Evolutionary conservation across 2,113 vertebrate genomes (phyloP), one percentile per base, ranked within the genome.

Genomic region (Paramormyrops kingsleyae): DNA sequence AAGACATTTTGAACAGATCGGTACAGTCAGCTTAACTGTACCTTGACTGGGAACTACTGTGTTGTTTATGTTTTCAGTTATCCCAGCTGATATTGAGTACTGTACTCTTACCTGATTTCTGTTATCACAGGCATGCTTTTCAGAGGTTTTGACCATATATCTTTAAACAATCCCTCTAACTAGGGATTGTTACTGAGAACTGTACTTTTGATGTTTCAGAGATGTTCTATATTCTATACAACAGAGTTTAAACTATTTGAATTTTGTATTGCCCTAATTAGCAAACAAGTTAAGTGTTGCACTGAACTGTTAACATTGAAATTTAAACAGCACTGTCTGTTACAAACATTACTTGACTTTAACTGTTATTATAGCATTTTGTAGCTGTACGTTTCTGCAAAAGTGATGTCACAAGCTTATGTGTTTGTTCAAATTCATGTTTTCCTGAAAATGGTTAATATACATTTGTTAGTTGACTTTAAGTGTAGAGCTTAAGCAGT

Each of bases 301-400:
- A 80, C 74, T 80, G 74, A 80, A 80, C 74, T 80, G 74, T 80
- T 80, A 80, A 80, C 27, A 39, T 21, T 80, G 74, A 80, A 80
- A 31, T 80, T 80, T 39, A 80, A 15, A 80, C 74, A 80, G 74
- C 74, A 80, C 74, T 80, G 39, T 31, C 74, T 80, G 74, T 80
- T 80, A 80, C 17, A 83, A 35, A 83, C 35, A 39, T 83, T 83
- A 83, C 77, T 83, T 35, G 27, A 83, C 35, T 50, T 86, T 39
- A 86, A 86, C 47, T 86, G 84, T 50, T 50, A 52, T 50, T n/a
- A 15, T 50, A 50, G 84, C 46, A 47, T 24, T 86, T 50, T 31
- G n/a, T 47, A 49, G 49, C 84, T 50, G 83, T 85, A 24, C 42
- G 44, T 85, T 24, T 85, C 21, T 44, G 21, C 83, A 85, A 50